These are phyloP conservation scores for Bombus confusus DNA, from an alignment of 1,140 invertebrate genomes.

Conservation along the genomic window DNA sequence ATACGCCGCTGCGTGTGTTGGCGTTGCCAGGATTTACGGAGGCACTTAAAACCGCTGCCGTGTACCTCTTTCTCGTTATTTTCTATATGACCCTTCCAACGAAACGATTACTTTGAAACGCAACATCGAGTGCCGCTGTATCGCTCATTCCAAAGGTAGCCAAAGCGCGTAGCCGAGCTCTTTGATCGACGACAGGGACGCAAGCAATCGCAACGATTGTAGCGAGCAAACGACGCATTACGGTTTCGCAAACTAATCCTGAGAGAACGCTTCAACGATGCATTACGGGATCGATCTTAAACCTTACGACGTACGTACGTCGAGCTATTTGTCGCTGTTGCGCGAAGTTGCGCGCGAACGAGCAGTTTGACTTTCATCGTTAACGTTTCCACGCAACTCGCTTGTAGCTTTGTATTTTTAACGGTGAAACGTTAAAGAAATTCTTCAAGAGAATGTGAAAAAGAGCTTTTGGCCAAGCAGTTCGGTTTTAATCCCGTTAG, in stretches of 20 bases:
- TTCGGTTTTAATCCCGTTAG: not conserved
- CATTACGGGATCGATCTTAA: not conserved
- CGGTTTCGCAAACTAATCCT: not conserved
- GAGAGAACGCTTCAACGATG: not conserved
- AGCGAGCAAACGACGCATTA: not conserved
- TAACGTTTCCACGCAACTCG: too few relatives aligned
- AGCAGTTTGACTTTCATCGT: too few relatives aligned
- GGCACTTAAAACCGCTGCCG: conserved; percentile 14
- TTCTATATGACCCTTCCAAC: not conserved
- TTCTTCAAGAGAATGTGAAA: too few relatives aligned
- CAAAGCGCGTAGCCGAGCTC: not conserved
- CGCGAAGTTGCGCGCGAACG: too few relatives aligned
- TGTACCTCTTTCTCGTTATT: not conserved
- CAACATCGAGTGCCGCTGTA: not conserved
- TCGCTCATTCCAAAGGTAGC: not conserved
- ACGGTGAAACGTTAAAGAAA: too few relatives aligned
- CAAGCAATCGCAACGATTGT: not conserved
- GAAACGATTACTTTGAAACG: conserved; percentile 19
- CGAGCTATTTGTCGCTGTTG: too few relatives aligned
- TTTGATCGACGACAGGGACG: not conserved
- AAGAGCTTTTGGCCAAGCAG: too few relatives aligned
- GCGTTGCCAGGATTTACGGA: conserved; percentile 17
- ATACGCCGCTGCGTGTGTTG: not conserved
- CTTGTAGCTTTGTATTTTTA: too few relatives aligned
- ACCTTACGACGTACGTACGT: not conserved